Evolutionary conservation across 2,797 vertebrate species (phyloP), one percentile per base, ranked within the genome.

Genomic region (Galago senegalensis): DNA sequence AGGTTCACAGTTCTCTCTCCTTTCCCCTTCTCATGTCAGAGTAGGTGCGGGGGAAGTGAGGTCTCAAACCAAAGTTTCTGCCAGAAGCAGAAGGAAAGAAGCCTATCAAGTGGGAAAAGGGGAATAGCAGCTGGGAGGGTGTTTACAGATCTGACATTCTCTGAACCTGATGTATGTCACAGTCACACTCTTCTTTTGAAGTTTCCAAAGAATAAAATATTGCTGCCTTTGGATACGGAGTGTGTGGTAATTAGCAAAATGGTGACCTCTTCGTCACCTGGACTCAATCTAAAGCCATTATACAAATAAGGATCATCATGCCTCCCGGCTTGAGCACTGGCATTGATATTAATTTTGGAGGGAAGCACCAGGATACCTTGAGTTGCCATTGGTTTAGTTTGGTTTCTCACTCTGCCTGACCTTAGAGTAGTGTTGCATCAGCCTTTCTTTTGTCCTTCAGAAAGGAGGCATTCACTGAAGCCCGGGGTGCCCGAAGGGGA

Each of bases 401-500:
- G 37, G 5, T 25, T 87, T 43, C 60, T 83, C 4, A 3, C 72
- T 82, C 53, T 81, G 70, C 76, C 69, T 61, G 9, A 34, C 16
- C 61, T 31, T 56, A 86, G 40, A 80, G 49, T 91, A 85, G 43
- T 95, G 43, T 53, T 69, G 96, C 73, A 83, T 76, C 58, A 95
- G 88, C 96, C 31, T 91, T 61, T 40, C 53, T 97, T 89, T 4
- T 0, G 27, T 98, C 96, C 40, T 98, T 97, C 97, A 99, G 99
- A 98, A 98, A 98, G 97, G 99, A 99, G 96, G 99, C 99, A 70
- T 99, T 99, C 98, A 99, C 98, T 85, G 98, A 98, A 87, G 99
- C 99, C 97, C 98, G 99, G 1, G 99, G 99, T 0, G 99, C 99
- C 2, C 98, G 99, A 87, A 98, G 97, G 29, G 99, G 99, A 46